Base-by-base conservation (phyloP, 2,888 invertebrate species). In the Geophilus truncorum region DNA sequence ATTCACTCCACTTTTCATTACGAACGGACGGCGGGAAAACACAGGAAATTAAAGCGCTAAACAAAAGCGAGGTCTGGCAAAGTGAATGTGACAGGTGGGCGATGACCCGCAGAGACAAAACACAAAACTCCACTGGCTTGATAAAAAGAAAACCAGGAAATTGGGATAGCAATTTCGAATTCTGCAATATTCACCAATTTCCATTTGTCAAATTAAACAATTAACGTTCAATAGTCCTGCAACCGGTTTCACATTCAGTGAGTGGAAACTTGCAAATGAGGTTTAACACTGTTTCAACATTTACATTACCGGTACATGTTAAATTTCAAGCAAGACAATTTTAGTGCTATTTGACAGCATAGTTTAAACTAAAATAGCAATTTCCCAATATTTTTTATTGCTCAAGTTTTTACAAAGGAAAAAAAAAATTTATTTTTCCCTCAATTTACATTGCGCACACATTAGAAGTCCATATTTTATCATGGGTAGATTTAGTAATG, bases 1-100 rank as follows among this genome's bases (percentile, higher is more conserved):
- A 70, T 70, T 70, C 70, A 70, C 70, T 70, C 70, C 70, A 70
- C 70, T 70, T 70, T 70, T 70, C 70, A 70, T 70, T 70, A 70
- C 70, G 70, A 70, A 70, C 70, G 70, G 70, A 70, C 70, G 70
- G 70, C 70, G 70, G 70, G 70, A 70, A 70, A 70, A 70, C 70
- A 70, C 70, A 70, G 70, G 70, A 70, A 70, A 70, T 70, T 70
- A 70, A 70, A 70, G 70, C 70, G 70, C 70, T 70, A 70, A 70
- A 70, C 70, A 70, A 70, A 70, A 70, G 70, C 70, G 25, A 70
- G 70, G 70, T 70, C 70, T 70, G 28, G 70, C 28, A 70, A 70
- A 70, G 25, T 70, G 70, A 70, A 28, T 70, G 70, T 70, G 70
- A 70, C 70, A 70, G 70, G 70, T 70, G 70, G 70, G 70, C 70